A percentile compares a stretch with the other conserved stretches of the same genome.
Conservation (phyloP, 1,140 invertebrate genomes). For the Dolichoris vasculosae region DNA sequence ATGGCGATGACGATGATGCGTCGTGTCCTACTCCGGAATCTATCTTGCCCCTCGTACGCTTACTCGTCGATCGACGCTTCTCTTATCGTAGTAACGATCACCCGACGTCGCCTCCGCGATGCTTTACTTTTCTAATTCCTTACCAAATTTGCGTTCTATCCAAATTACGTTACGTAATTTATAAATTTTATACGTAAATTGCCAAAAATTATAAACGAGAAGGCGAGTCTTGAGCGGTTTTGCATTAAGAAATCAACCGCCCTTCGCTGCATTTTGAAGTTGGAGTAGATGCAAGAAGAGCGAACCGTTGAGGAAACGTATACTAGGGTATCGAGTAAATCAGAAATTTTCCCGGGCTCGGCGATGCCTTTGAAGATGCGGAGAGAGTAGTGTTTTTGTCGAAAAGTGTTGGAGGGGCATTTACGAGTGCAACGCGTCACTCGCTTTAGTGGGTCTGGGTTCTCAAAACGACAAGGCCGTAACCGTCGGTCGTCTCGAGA, state of each 20-base stretch:
- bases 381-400: not conserved
- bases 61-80: slow-evolving; percentile 21
- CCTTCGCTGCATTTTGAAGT: not conserved
- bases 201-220: too few relatives aligned
- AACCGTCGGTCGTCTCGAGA: not conserved
- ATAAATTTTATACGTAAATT: too few relatives aligned
- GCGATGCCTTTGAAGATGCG: not conserved
- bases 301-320: not conserved
- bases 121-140: too few relatives aligned
- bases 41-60: not conserved
- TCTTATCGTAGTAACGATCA: not conserved
- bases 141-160: too few relatives aligned
- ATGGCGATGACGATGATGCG: not conserved
- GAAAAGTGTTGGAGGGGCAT: not conserved
- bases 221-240: too few relatives aligned
- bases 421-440: not conserved
- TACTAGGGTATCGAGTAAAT: not conserved
- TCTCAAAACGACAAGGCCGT: slow-evolving; percentile 4
- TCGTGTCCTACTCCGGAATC: slow-evolving; percentile 66
- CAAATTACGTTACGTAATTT: too few relatives aligned
- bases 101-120: too few relatives aligned
- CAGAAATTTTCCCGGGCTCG: not conserved
- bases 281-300: not conserved
- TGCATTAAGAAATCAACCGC: not conserved
- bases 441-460: not conserved